A percentile compares a stretch with the other conserved stretches of the same genome.
These are phyloP conservation scores for Fulica atra DNA, from an alignment of 2,113 vertebrate genomes.

Conservation along the genomic window DNA sequence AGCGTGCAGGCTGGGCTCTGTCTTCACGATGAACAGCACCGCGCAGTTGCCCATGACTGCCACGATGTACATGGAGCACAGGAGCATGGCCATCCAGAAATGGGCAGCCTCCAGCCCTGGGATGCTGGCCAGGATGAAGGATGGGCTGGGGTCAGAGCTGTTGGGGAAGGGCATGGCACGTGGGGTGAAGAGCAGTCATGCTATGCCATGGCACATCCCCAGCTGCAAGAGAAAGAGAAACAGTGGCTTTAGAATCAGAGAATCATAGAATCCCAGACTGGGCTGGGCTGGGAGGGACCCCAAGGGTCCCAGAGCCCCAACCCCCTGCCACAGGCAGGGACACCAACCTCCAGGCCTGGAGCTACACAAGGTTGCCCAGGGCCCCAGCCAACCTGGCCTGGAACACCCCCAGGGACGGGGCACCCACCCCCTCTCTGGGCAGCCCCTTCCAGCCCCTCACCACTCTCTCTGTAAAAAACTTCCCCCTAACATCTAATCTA, in stretches of 20 bases:
- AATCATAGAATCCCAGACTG: too few species aligned
- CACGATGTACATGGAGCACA: constrained; percentile 56
- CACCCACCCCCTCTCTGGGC: too few species aligned
- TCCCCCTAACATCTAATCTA: too few species aligned
- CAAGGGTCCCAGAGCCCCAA: too few species aligned
- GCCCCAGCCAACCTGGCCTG: too few species aligned
- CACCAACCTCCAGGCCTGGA: too few species aligned
- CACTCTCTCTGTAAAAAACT: too few species aligned
- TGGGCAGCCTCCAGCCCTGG: constrained; percentile 50
- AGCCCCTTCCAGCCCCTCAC: too few species aligned
- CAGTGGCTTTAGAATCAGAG: background rate
- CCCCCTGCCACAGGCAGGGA: too few species aligned
- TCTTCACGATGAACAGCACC: constrained; percentile 50
- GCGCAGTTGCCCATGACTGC: constrained; percentile 23
- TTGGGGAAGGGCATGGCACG: constrained; percentile 26
- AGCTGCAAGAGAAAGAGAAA: background rate
- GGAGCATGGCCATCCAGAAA: constrained; percentile 42
- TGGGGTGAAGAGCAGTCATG: rapidly evolving
- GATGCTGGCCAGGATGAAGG: constrained; percentile 61
- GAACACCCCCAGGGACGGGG: too few species aligned
- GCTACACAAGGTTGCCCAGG: too few species aligned
- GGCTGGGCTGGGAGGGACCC: too few species aligned
- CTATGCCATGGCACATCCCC: background rate
- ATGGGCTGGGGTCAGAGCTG: background rate
- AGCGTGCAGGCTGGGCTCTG: constrained; percentile 52